Percentiles rank a stretch among this genome's conserved stretches.
These are phyloP conservation scores for Apis laboriosa DNA, from an alignment of 1,140 invertebrate species.

Conservation along the genomic window DNA sequence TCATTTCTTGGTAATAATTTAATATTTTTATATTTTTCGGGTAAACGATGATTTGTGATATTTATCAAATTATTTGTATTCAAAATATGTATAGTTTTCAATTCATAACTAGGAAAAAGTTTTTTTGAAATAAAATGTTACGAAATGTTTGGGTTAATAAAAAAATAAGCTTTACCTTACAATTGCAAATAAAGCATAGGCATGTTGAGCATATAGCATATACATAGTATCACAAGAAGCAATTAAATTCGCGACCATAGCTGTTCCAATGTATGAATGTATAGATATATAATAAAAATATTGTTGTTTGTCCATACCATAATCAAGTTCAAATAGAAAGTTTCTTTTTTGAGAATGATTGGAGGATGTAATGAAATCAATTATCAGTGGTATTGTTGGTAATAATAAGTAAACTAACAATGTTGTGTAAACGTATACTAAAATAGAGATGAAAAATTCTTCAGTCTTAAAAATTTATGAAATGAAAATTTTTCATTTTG, in stretches of 20 bases:
- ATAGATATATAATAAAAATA: conserved; percentile 5
- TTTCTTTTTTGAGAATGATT: not conserved
- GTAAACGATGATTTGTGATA: not conserved
- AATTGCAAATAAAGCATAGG: conserved; percentile 8
- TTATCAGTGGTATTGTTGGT: not conserved
- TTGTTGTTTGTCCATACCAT: not conserved
- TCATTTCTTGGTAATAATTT: not conserved
- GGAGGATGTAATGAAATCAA: not conserved
- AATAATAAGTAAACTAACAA: not conserved
- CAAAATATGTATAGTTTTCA: not conserved
- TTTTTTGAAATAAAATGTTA: not conserved
- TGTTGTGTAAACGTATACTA: not conserved
- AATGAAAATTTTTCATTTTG: not conserved
- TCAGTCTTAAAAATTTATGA: not conserved
- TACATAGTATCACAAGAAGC: not conserved
- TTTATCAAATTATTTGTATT: not conserved
- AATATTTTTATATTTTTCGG: not conserved
- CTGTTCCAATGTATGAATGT: not conserved
- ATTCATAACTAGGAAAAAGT: not conserved
- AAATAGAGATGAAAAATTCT: not conserved
- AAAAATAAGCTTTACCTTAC: not conserved
- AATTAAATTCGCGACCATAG: not conserved
- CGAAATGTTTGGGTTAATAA: not conserved
- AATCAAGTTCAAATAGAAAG: not conserved
- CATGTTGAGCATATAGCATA: not conserved